Evolutionary conservation across 2,888 invertebrate species (phyloP), one percentile per base, ranked within the genome.

Genomic region (Prosopocoilus inquinatus): DNA sequence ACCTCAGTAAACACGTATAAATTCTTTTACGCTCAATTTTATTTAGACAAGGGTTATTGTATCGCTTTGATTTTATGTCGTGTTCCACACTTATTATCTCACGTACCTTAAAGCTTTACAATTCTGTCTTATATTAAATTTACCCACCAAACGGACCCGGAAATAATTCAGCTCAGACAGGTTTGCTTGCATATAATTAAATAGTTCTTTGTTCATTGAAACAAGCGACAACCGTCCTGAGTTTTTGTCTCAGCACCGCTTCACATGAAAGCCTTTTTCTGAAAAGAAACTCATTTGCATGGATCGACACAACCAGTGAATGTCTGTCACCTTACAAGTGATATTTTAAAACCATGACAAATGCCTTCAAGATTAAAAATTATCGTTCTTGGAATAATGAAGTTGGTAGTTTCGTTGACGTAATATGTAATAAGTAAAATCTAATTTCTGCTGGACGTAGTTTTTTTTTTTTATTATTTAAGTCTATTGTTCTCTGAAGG

Each of bases 401-500:
- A 53, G 47, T 50, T 7, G 5, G 20, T 16, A 16, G 16, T 16
- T 16, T 16, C 16, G 16, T 28, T 28, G 7, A 28, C 20, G 20
- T 5, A 4, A 28, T 28, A 28, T 3, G 20, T 4, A 28, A 28
- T 28, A 28, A 28, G 20, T 28, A 28, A 5, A 28, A 28, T 28
- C 5, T 28, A 28, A 28, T 28, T 28, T 52, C 16, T 58, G 58
- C 65, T 64, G 65, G 65, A 28, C 20, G 20, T 4, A 28, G 3
- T 28, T 28, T 28, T 3, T 28, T 28, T 28, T 66, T 53, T 56
- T 61, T 60, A 61, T 62, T 62, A 58, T 57, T 56, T 53, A 60
- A 50, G 61, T 60, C 60, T 56, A 59, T 65, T 64, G 62, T 63
- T 66, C 61, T 52, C 59, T 45, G 58, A 57, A 53, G 52, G 62